Evolutionary conservation across 2,113 vertebrate genomes (phyloP).

Genomic region (Hippocampus barbouri): DNA sequence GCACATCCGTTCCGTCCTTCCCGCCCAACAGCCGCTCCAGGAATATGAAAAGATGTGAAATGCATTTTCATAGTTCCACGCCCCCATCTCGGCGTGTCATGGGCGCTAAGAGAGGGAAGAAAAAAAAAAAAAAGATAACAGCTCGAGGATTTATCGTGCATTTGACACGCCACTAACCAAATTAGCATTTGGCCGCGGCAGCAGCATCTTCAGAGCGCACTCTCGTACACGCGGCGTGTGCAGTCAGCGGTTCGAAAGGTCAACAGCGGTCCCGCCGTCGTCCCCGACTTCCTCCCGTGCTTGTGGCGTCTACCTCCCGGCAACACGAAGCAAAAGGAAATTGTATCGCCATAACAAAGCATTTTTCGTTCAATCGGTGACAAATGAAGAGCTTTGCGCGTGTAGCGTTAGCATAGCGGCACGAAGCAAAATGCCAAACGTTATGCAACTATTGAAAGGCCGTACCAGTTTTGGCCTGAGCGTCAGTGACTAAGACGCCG

Average conservation of each 20-base stretch:
- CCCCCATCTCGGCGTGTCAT: slow-evolving; percentile 46
- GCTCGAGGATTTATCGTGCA: slow-evolving; percentile 71
- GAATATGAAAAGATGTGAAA: slow-evolving; percentile 69
- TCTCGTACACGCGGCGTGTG: slow-evolving; percentile 40
- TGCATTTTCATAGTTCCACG: slow-evolving; percentile 60
- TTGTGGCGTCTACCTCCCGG: neutral
- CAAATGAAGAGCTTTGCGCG: no score
- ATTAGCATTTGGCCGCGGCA: slow-evolving; percentile 65
- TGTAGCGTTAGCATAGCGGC: no score
- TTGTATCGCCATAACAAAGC: no score
- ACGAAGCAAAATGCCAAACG: neutral
- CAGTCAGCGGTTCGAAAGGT: slow-evolving; percentile 51
- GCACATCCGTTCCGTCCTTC: slow-evolving; percentile 69
- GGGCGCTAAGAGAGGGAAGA: neutral
- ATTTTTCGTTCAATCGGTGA: no score
- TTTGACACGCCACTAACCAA: slow-evolving; percentile 71
- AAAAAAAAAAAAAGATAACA: slow-evolving; percentile 65
- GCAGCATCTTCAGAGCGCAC: slow-evolving; percentile 46
- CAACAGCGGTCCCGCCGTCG: slow-evolving; percentile 26
- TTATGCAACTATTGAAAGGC: neutral
- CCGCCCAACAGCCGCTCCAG: slow-evolving; percentile 49
- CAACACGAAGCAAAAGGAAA: neutral
- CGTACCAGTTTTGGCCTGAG: neutral
- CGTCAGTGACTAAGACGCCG: neutral
- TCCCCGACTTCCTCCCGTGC: neutral